Evolutionary conservation across 2,113 vertebrate genomes (phyloP).

Genomic region (Plectropomus leopardus): DNA sequence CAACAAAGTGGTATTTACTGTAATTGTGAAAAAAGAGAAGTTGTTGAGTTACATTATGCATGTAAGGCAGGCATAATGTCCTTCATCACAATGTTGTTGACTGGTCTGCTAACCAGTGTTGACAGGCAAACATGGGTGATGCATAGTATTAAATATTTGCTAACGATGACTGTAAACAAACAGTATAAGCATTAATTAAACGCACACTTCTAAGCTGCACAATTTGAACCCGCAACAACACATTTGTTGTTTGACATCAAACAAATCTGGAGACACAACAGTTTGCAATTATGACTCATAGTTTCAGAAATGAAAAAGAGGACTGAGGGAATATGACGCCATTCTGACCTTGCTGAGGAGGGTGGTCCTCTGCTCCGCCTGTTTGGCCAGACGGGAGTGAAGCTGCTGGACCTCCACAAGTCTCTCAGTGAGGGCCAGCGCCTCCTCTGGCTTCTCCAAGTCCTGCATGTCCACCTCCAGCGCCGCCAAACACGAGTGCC

Average conservation of each 20-base stretch:
- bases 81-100: background rate
- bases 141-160: background rate
- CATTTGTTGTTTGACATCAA: background rate
- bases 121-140: background rate
- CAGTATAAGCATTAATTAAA: background rate
- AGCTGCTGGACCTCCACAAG: conserved; percentile 87
- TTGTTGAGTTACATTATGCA: background rate
- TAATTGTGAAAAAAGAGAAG: background rate
- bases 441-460: conserved; percentile 86
- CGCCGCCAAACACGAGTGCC: conserved; percentile 89
- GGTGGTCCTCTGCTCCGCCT: conserved; percentile 89
- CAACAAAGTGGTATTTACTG: background rate
- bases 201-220: background rate
- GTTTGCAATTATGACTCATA: background rate
- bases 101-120: background rate
- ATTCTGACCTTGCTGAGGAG: conserved; percentile 90
- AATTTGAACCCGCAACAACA: background rate
- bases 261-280: background rate
- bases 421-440: conserved; percentile 86
- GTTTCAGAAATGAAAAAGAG: background rate
- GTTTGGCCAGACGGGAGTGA: conserved; percentile 88
- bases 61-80: background rate
- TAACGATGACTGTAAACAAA: too few species aligned
- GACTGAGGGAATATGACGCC: background rate
- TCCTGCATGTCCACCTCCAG: conserved; percentile 92